A percentile compares a stretch with the other conserved stretches of the same genome.
phyloP scores from a whole-genome alignment of 2,888 invertebrate species.

The Bombylius major region DNA sequence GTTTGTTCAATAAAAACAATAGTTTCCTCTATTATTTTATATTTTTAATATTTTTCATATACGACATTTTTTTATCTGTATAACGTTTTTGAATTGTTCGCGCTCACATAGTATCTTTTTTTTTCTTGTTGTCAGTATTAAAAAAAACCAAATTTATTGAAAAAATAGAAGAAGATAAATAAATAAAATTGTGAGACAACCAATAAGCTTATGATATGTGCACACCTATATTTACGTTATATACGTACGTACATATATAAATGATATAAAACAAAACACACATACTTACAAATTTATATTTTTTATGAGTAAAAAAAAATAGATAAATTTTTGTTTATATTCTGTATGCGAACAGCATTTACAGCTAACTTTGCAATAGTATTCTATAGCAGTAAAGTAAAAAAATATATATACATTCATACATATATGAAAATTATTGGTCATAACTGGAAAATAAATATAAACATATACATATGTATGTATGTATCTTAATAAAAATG shows the following conservation, averaged over 20 bases:
- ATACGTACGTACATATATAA: too few species aligned
- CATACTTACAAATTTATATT: too few species aligned
- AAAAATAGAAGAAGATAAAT: too few species aligned
- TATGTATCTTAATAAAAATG: too few species aligned
- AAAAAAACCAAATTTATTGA: too few species aligned
- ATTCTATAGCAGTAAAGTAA: slow-evolving; percentile 1
- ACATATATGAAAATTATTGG: slow-evolving; percentile 5
- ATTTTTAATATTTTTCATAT: not conserved
- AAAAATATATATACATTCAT: too few species aligned
- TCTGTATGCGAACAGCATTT: slow-evolving; percentile 10
- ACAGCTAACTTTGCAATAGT: slow-evolving; percentile 13
- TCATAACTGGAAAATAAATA: not conserved
- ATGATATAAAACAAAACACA: too few species aligned
- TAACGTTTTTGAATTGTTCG: slow-evolving; percentile 3
- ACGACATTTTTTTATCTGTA: slow-evolving; percentile 2
- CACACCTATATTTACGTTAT: too few species aligned
- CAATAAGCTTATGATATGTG: not conserved
- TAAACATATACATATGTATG: too few species aligned
- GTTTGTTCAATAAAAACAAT: too few species aligned
- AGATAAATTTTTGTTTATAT: slow-evolving; percentile 4
- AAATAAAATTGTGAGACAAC: not conserved
- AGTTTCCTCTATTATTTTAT: too few species aligned
- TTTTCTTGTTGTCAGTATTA: too few species aligned
- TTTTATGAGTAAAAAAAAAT: not conserved
- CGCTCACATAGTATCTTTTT: not conserved